Conservation (phyloP, 2,113 vertebrate species). For the Podocnemis expansa region DNA sequence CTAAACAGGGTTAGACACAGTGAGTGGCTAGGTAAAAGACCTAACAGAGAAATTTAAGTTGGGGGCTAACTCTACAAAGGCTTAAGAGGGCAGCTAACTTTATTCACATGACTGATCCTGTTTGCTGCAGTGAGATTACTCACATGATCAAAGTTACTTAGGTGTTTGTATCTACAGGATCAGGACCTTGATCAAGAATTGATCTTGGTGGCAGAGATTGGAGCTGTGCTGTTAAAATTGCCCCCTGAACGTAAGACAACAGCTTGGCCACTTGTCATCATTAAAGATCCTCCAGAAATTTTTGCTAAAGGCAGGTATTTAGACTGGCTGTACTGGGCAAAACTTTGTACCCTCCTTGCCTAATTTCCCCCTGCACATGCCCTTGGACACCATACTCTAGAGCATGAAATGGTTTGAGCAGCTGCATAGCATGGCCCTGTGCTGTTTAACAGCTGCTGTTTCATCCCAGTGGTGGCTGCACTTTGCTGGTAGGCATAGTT, state of each 20-base stretch:
- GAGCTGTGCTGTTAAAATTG: rapidly evolving
- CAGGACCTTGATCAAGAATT: background rate
- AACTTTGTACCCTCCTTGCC: rapidly evolving
- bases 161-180: background rate
- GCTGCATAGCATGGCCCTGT: rapidly evolving
- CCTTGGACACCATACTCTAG: rapidly evolving
- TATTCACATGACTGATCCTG: background rate
- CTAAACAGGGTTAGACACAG: background rate
- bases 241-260: rapidly evolving
- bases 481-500: background rate
- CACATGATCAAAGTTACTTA: background rate
- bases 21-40: background rate
- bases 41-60: background rate
- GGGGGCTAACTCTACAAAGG: background rate
- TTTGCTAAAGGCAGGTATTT: rapidly evolving
- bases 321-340: background rate
- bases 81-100: background rate
- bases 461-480: conserved; percentile 4
- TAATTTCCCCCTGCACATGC: background rate
- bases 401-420: too few relatives aligned
- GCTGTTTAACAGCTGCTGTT: background rate
- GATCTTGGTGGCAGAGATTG: background rate
- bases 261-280: rapidly evolving
- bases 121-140: background rate
- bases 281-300: rapidly evolving